These are phyloP conservation scores for Channa argus DNA, from an alignment of 2,113 vertebrate genomes.

Conservation along the genomic window DNA sequence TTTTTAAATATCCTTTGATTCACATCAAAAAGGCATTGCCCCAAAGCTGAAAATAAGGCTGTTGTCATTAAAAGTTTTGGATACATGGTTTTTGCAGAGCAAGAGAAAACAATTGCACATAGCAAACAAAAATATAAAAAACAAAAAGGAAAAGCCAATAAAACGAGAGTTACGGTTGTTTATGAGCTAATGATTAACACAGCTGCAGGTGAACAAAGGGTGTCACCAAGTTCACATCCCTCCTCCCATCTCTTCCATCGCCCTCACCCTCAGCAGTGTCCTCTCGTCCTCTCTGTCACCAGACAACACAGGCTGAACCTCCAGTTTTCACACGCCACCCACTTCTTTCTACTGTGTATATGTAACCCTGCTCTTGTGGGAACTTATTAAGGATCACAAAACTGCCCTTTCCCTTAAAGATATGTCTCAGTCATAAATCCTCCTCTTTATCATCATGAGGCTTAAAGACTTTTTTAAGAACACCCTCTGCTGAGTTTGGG, in stretches of 20 bases:
- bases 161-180: constrained; percentile 18
- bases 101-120: no score
- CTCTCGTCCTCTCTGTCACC: constrained; percentile 19
- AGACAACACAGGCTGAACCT: constrained; percentile 21
- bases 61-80: no score
- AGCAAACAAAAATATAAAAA: no score
- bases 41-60: no score
- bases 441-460: constrained; percentile 3
- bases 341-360: constrained; percentile 32
- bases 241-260: constrained; percentile 29
- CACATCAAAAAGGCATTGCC: no score
- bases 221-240: constrained; percentile 77
- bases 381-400: constrained; percentile 12
- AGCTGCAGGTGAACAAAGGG: constrained; percentile 89
- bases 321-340: constrained; percentile 30
- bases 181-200: constrained; percentile 83
- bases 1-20: no score
- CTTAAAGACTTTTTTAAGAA: constrained; percentile 27
- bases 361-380: constrained; percentile 43
- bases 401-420: constrained; percentile 29
- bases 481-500: constrained; percentile 35
- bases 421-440: constrained; percentile 28
- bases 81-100: no score
- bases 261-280: constrained; percentile 33
- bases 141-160: not conserved